Evolutionary conservation across 2,113 vertebrate species (phyloP).

Genomic region (Equus quagga): DNA sequence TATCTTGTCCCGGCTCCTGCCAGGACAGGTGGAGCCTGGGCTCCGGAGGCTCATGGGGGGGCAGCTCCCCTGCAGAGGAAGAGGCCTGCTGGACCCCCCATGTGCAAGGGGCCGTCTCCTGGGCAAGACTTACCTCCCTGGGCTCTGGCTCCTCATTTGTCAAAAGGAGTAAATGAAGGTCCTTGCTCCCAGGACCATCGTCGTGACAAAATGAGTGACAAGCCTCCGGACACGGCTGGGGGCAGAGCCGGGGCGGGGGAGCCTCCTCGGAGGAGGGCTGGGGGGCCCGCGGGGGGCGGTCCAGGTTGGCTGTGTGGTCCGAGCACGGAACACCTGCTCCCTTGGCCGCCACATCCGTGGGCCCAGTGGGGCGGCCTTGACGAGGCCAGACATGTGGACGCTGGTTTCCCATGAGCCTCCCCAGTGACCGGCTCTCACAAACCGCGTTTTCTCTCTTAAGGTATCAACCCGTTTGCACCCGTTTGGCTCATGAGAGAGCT

Average conservation of each 20-base stretch:
- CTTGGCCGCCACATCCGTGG: accelerated
- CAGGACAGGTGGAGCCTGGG: accelerated
- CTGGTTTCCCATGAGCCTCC: accelerated
- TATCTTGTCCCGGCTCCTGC: neutral
- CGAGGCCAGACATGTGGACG: accelerated
- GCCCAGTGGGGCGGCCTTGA: accelerated
- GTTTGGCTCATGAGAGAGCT: neutral
- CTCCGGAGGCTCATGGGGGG: accelerated
- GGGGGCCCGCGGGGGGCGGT: accelerated
- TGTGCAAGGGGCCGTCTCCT: neutral
- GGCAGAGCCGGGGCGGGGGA: neutral
- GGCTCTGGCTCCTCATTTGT: accelerated
- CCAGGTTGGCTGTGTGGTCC: accelerated
- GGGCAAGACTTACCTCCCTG: no score
- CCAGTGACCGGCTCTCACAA: accelerated
- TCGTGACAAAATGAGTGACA: accelerated
- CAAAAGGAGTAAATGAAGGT: accelerated
- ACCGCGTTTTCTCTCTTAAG: accelerated
- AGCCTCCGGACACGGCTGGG: accelerated
- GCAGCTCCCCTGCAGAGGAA: neutral
- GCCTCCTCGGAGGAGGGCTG: accelerated
- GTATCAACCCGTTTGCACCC: neutral
- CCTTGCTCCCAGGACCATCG: accelerated
- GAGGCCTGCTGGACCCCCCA: neutral
- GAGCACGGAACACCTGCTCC: accelerated